These are phyloP conservation scores for Turnix velox DNA, from an alignment of 2,113 vertebrate genomes.

Conservation along the genomic window DNA sequence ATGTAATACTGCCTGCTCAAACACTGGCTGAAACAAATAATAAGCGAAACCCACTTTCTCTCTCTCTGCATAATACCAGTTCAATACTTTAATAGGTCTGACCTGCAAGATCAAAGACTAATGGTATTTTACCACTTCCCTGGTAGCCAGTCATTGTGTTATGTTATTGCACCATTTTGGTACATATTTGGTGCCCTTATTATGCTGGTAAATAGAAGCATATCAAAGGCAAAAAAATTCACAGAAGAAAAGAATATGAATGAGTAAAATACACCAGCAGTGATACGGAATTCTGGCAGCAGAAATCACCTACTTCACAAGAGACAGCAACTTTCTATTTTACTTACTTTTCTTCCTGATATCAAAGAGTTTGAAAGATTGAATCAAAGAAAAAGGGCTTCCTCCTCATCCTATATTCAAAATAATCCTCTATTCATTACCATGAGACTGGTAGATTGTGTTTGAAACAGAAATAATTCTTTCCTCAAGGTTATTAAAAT, in stretches of 20 bases:
- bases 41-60: neutral
- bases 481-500: neutral
- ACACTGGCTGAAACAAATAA: neutral
- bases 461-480: neutral
- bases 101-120: neutral
- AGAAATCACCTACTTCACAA: neutral
- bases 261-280: neutral
- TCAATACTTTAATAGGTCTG: neutral
- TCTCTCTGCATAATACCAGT: neutral
- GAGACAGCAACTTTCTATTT: neutral
- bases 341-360: neutral
- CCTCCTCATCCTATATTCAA: neutral
- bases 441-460: neutral
- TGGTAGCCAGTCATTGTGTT: neutral
- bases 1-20: neutral
- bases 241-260: neutral
- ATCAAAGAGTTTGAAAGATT: neutral
- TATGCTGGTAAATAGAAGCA: neutral
- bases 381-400: neutral
- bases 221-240: neutral
- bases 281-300: neutral
- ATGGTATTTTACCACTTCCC: neutral
- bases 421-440: neutral
- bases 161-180: neutral
- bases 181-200: neutral